Evolutionary conservation across 1,140 invertebrate species (phyloP).

Genomic region (Potamilus streckersoni): DNA sequence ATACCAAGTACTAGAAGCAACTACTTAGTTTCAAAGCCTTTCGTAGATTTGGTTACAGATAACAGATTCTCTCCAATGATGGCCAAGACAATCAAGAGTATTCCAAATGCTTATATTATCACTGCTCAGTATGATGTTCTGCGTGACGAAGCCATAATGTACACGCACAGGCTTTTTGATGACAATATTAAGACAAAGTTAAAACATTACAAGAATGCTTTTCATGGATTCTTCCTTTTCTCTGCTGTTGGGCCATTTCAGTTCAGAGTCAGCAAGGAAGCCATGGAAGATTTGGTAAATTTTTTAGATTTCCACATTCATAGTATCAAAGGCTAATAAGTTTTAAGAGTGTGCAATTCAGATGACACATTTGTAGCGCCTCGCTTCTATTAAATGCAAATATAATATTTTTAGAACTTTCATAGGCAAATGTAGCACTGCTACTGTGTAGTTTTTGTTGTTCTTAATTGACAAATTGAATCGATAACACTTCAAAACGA

Average conservation of each 20-base stretch:
- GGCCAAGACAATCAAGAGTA: conserved; percentile 21
- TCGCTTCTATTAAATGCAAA: too few species aligned
- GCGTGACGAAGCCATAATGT: conserved; percentile 60
- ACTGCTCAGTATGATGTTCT: conserved; percentile 61
- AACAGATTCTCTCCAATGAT: conserved; percentile 50
- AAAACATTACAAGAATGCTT: conserved; percentile 50
- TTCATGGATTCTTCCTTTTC: conserved; percentile 60
- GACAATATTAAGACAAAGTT: conserved; percentile 46
- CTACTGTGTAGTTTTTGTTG: too few species aligned
- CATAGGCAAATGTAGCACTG: too few species aligned
- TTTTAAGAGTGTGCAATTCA: too few species aligned
- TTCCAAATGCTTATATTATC: conserved; percentile 54
- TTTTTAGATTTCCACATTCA: conserved; percentile 20
- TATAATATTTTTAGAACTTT: too few species aligned
- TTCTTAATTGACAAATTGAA: too few species aligned
- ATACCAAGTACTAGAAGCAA: neutral
- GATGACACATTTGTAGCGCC: too few species aligned
- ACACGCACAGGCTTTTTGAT: conserved; percentile 46
- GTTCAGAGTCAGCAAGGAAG: conserved; percentile 38
- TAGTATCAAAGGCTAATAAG: too few species aligned
- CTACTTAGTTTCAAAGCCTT: conserved; percentile 24
- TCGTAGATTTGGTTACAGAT: conserved; percentile 38
- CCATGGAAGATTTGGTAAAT: conserved; percentile 44
- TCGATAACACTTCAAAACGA: too few species aligned
- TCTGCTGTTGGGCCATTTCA: conserved; percentile 46